A percentile compares a stretch with the other conserved stretches of the same genome.
Evolutionary conservation across 64 coral and sea anemone genomes (phyloP).

Genomic region (Anthopleura sola): DNA sequence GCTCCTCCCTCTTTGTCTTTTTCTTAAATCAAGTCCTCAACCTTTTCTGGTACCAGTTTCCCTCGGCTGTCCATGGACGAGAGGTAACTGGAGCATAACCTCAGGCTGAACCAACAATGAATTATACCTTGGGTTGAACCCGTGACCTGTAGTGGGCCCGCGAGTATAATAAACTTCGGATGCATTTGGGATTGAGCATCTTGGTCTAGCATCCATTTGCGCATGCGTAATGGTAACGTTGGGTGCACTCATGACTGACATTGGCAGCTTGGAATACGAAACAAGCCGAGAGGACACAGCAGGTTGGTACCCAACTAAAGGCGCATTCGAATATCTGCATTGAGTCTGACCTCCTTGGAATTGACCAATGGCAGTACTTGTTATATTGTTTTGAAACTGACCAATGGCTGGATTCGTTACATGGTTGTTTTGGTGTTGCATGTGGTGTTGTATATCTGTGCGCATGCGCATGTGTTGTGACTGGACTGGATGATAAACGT

Average conservation of each 20-base stretch:
- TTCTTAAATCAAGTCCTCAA: not conserved
- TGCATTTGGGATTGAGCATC: slow-evolving; percentile 13
- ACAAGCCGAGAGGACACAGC: not conserved
- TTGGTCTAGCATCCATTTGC: not conserved
- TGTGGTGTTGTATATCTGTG: not conserved
- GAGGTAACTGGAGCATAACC: slow-evolving; percentile 55
- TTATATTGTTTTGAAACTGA: not conserved
- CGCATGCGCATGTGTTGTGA: not conserved
- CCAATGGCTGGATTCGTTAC: not conserved
- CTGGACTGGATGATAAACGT: not conserved
- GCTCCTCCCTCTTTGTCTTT: not conserved
- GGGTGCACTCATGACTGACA: not conserved
- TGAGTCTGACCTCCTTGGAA: not conserved
- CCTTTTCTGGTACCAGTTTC: slow-evolving; percentile 3
- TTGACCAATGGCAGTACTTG: not conserved
- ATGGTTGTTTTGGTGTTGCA: not conserved
- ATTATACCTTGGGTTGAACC: slow-evolving; percentile 66
- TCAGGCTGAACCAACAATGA: slow-evolving; percentile 59
- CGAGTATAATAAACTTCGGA: not conserved
- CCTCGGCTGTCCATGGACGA: slow-evolving; percentile 49
- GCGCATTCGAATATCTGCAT: not conserved
- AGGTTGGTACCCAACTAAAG: not conserved
- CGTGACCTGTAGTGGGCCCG: slow-evolving; percentile 40
- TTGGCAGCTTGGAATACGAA: not conserved
- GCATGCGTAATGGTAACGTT: not conserved